Evolutionary conservation across 2,113 vertebrate genomes (phyloP), one percentile per base, ranked within the genome.

Genomic region (Amblyopsis rosae): DNA sequence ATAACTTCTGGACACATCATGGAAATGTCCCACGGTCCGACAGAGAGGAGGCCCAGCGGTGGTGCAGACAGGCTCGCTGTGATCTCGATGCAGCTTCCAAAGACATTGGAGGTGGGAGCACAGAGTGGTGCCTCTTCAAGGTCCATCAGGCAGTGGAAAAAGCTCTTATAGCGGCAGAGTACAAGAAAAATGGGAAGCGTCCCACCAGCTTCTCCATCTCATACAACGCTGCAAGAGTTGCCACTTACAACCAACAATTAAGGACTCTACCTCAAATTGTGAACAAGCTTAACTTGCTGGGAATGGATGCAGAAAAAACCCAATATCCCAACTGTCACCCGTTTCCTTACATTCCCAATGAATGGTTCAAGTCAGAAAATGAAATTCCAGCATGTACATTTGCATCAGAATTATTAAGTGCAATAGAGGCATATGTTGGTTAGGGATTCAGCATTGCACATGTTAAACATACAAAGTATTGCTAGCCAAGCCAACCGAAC

Each of bases 61-160:
- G 94, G 94, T 86, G 73, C 16, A 86, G 66, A 74, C 94, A 95
- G 84, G 93, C 94, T 32, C 85, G 85, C 67, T 93, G 91, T 35
- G 94, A 95, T 74, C 76, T 94, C 11, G 59, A 15, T 8, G 91
- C 93, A 45, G 92, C 93, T 49, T 9, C 69, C 16, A 83, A 82
- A 6, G 91, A 89, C 46, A 72, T 45, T 2, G 82, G 68, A 11
- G 69, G 58, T 4, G 65, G 46, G 0, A 87, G 74, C 68, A 90
- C 91, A 5, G 93, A 95, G 67, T 95, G 94, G 94, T 87, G 92
- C 73, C 84, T 94, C 17, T 94, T 92, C 75, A 95, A 93, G 81
- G 81, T 93, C 51, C 91, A 94, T 59, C 92, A 93, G 62, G 91
- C 90, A 12, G 88, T 94, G 12, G 88, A 94, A 75, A 95, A 95